Conservation (phyloP, 2,113 vertebrate species). For the Semicossyphus pulcher region DNA sequence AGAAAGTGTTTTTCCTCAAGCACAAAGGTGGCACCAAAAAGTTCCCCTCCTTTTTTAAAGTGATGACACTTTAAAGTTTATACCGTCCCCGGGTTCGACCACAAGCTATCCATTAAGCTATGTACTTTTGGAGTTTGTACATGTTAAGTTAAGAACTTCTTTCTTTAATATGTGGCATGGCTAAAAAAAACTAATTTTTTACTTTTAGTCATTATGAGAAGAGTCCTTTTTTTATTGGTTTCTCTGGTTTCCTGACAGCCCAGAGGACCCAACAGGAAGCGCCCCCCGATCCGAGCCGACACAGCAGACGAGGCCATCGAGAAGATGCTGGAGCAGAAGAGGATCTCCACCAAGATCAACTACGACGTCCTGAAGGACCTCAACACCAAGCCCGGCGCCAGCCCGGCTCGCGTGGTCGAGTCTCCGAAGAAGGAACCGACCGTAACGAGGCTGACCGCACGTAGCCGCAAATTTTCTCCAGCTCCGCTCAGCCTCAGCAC, state of each 20-base stretch:
- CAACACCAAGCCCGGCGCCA: constrained; percentile 82
- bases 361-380: constrained; percentile 96
- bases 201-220: no score
- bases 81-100: no score
- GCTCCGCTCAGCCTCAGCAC: constrained; percentile 73
- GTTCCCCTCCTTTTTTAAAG: no score
- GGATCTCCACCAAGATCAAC: constrained; percentile 97
- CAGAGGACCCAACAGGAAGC: constrained; percentile 82
- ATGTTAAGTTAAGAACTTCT: no score
- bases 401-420: constrained; percentile 72
- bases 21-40: no score
- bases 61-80: no score
- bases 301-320: constrained; percentile 96
- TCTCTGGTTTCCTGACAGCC: constrained; percentile 81
- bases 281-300: constrained; percentile 89
- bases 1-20: no score
- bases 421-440: constrained; percentile 44
- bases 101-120: no score
- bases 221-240: no score
- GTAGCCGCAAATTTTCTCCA: constrained; percentile 70
- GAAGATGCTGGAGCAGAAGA: constrained; percentile 98
- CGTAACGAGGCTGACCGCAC: constrained; percentile 70
- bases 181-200: no score
- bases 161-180: no score
- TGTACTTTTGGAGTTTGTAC: no score